phyloP scores from a whole-genome alignment of 2,888 invertebrate genomes.

The Tupiocoris notatus region DNA sequence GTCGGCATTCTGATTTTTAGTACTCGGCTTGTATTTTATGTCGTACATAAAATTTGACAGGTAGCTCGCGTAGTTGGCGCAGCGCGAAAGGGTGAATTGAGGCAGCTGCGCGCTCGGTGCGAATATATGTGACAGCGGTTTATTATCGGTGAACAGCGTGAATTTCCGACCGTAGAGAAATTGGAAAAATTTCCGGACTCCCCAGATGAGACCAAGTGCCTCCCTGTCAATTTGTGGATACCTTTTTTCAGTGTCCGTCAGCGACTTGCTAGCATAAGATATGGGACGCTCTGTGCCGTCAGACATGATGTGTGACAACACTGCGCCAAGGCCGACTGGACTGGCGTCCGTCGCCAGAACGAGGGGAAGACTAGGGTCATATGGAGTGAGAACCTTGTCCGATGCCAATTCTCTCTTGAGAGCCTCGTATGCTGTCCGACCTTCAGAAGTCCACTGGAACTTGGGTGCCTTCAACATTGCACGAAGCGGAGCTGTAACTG shows the following conservation, averaged over 20 bases:
- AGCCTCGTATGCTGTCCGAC: neutral
- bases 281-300: slow-evolving; percentile 54
- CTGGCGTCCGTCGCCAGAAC: slow-evolving; percentile 51
- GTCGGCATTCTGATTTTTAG: slow-evolving; percentile 20
- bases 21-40: slow-evolving; percentile 31
- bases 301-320: slow-evolving; percentile 51
- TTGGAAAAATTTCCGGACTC: slow-evolving; percentile 52
- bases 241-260: slow-evolving; percentile 50
- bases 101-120: slow-evolving; percentile 27
- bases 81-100: slow-evolving; percentile 18
- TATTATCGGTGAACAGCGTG: slow-evolving; percentile 53
- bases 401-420: slow-evolving; percentile 2
- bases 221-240: slow-evolving; percentile 51
- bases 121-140: slow-evolving; percentile 51
- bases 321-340: slow-evolving; percentile 37
- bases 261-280: slow-evolving; percentile 52
- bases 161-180: slow-evolving; percentile 54
- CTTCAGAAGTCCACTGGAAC: neutral
- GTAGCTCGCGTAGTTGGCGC: slow-evolving; percentile 22
- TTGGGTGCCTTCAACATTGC: neutral
- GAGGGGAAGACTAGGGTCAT: slow-evolving; percentile 50
- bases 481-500: neutral
- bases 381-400: slow-evolving; percentile 47
- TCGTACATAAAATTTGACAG: slow-evolving; percentile 19
- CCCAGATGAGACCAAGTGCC: slow-evolving; percentile 50